Percentiles rank a stretch among this genome's conserved stretches.
Evolutionary conservation across 2,113 vertebrate species (phyloP).

Genomic region (Corapipo altera): DNA sequence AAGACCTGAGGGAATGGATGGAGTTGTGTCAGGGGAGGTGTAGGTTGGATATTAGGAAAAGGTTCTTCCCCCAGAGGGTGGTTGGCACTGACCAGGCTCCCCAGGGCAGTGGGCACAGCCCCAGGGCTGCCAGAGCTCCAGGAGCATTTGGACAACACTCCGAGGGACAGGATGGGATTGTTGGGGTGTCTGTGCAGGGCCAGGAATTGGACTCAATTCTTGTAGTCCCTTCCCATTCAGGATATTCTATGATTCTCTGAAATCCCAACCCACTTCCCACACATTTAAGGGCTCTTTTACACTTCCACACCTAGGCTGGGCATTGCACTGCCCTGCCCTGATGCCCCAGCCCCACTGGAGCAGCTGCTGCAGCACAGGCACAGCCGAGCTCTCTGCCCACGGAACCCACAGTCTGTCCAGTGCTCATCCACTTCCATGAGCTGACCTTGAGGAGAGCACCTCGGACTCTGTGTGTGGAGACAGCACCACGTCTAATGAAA

Average conservation of each 20-base stretch:
- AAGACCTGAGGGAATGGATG: background rate
- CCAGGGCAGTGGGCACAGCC: background rate
- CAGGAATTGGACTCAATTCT: fast-evolving
- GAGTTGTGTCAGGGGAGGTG: background rate
- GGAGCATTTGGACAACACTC: background rate
- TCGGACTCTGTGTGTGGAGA: background rate
- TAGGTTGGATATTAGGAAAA: background rate
- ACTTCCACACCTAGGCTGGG: background rate
- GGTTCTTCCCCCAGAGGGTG: background rate
- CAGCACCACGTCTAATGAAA: slow-evolving; percentile 22
- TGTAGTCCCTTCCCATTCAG: background rate
- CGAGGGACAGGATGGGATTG: background rate
- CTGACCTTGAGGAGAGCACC: slow-evolving; percentile 51
- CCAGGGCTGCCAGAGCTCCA: background rate
- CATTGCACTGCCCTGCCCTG: background rate
- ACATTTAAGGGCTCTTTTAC: background rate
- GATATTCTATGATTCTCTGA: no score
- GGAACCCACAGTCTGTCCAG: background rate
- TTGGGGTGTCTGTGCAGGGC: background rate
- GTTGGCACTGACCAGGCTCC: background rate
- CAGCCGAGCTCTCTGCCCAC: background rate
- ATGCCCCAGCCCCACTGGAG: background rate
- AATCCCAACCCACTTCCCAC: background rate
- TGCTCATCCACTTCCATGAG: background rate
- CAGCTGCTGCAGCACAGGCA: background rate